Percentiles rank a stretch among this genome's conserved stretches.
phyloP scores from a whole-genome alignment of 2,113 vertebrate genomes.

The Triplophysa tibetana region DNA sequence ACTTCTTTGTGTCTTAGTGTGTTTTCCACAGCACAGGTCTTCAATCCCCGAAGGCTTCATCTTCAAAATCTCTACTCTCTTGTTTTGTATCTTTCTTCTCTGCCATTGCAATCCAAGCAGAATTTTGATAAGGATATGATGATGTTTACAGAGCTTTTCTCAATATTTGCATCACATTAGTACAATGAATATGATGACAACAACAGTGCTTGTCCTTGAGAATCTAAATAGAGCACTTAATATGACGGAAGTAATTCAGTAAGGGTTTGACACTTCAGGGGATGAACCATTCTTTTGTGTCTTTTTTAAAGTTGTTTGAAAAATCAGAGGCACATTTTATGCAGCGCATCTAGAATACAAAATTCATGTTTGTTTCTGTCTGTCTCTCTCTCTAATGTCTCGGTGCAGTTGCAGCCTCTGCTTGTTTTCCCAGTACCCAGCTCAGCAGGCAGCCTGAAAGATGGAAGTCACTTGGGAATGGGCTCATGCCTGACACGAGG shows the following conservation, averaged over 20 bases:
- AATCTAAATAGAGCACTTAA: conserved; percentile 27
- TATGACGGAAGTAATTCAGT: conserved; percentile 4
- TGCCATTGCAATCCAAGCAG: conserved; percentile 4
- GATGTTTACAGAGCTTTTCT: conserved; percentile 14
- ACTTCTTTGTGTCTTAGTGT: background rate
- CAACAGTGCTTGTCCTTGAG: conserved; percentile 16
- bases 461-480: conserved; percentile 8
- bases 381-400: conserved; percentile 20
- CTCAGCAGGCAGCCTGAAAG: conserved; percentile 27
- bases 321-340: conserved; percentile 8
- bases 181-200: conserved; percentile 6
- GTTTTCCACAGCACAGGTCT: conserved; percentile 1
- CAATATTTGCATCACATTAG: background rate
- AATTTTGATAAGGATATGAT: conserved; percentile 29
- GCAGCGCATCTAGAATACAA: conserved; percentile 15
- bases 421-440: conserved; percentile 21
- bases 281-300: conserved; percentile 19
- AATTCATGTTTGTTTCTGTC: conserved; percentile 1
- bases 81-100: background rate
- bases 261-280: conserved; percentile 6
- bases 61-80: background rate
- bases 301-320: conserved; percentile 25
- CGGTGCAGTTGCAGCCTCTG: conserved; percentile 27
- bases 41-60: background rate
- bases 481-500: conserved; percentile 4